A percentile compares a stretch with the other conserved stretches of the same genome.
Conservation (phyloP, 2,888 invertebrate genomes). For the Amorpha juglandis region DNA sequence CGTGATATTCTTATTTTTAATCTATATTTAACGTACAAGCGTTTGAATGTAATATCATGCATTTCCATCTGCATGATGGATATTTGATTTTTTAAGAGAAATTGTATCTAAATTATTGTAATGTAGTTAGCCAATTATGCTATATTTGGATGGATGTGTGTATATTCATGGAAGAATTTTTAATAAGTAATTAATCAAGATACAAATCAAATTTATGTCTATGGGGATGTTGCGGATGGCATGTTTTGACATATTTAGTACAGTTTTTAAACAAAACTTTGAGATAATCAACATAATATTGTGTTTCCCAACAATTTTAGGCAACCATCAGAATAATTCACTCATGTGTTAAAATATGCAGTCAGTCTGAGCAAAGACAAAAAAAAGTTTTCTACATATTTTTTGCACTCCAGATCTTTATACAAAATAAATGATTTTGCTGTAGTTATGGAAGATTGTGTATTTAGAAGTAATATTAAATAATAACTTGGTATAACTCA, state of each 20-base stretch:
- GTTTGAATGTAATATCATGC: constrained; percentile 5
- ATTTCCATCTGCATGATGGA: constrained; percentile 17
- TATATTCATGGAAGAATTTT: constrained; percentile 45
- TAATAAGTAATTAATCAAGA: constrained; percentile 15
- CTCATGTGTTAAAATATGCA: too few species aligned
- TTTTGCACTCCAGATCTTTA: too few species aligned
- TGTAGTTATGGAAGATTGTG: too few species aligned
- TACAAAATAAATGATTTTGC: too few species aligned
- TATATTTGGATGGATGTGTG: constrained; percentile 61
- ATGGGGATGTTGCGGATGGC: constrained; percentile 6
- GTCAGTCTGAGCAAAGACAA: too few species aligned
- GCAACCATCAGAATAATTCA: not conserved
- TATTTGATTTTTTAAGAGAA: constrained; percentile 42
- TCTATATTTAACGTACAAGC: constrained; percentile 20
- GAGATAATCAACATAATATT: too few species aligned
- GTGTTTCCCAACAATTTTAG: not conserved
- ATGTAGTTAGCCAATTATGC: constrained; percentile 77
- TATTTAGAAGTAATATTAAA: too few species aligned
- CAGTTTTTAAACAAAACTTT: too few species aligned
- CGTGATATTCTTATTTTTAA: constrained; percentile 29
- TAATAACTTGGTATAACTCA: too few species aligned
- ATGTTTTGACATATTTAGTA: not conserved
- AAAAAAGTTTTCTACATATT: too few species aligned
- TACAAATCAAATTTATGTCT: constrained; percentile 7
- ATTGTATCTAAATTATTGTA: constrained; percentile 31